Base-by-base conservation (phyloP, 2,797 vertebrate species). In the Rhynchonycteris naso region DNA sequence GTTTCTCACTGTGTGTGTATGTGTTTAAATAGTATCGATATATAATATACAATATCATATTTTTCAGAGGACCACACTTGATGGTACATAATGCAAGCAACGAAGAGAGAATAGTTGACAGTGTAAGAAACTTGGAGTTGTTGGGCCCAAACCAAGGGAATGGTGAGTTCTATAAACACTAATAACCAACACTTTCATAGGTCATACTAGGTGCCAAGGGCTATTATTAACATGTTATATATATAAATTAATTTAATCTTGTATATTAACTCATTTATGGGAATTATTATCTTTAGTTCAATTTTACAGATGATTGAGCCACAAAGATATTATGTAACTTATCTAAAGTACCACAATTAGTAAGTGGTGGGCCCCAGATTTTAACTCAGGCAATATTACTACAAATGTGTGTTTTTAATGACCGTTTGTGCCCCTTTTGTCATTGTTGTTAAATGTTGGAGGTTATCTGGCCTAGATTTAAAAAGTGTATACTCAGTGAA, bases 121-220 rank as follows among this genome's bases (percentile, higher is more conserved):
- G 65, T 95, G 83, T 96, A 81, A 94, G 83, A 93, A 97, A 96
- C 80, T 91, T 96, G 92, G 96, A 91, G 79, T 96, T 94, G 86
- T 43, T 97, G 90, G 88, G 89, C 83, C 72, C 95, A 97, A 97
- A 96, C 75, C 94, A 97, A 95, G 97, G 85, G 1, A 90, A 93
- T 84, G 98, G 98, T 99, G 91, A 98, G 98, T 98, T 93, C 79
- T 65, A 83, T 52, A 85, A 87, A 92, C 43, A 68, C 18, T 35
- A 28, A 54, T 4, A 91, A 7, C 68, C 14, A 81, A 74, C 21
- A 61, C 22, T 78, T 61, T 78, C 28, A 54, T 33, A 86, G 54
- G 15, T 56, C 33, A 54, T 69, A 26, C 54, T 74, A 13, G 18
- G 7, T 83, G 35, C 21, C 61, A 81, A n/a, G 26, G 43, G 43